Conservation (phyloP, 2,888 invertebrate species). For the Apeira syringaria region DNA sequence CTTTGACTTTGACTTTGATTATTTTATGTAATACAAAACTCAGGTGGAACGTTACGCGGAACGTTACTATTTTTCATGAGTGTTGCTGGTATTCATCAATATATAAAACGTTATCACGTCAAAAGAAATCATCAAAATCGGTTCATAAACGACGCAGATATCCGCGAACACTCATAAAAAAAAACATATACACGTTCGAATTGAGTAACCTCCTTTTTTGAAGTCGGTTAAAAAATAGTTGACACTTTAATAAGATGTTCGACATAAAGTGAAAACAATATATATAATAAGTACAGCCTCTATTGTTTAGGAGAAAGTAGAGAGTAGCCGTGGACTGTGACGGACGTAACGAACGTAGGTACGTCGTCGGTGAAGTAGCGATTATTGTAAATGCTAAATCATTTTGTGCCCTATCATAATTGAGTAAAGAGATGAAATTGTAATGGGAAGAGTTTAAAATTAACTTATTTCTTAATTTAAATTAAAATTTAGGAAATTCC, state of each 20-base stretch:
- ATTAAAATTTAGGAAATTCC: slow-evolving; percentile 6
- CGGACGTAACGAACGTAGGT: slow-evolving; percentile 41
- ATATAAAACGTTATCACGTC: too few species aligned
- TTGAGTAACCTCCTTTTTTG: too few species aligned
- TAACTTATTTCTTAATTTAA: slow-evolving; percentile 1
- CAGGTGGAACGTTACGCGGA: too few species aligned
- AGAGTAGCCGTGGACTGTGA: slow-evolving; percentile 49
- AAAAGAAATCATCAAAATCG: too few species aligned
- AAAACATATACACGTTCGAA: too few species aligned
- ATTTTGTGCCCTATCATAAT: slow-evolving; percentile 10
- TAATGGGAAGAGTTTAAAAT: not conserved
- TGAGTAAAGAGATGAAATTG: slow-evolving; percentile 1
- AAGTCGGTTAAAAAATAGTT: too few species aligned
- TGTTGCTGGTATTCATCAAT: too few species aligned
- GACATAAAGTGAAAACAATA: slow-evolving; percentile 38
- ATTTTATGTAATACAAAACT: too few species aligned
- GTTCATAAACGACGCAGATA: too few species aligned
- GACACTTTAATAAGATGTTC: slow-evolving; percentile 15
- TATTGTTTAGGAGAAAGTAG: slow-evolving; percentile 52
- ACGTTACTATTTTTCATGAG: too few species aligned
- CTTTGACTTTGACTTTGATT: too few species aligned
- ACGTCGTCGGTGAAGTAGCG: slow-evolving; percentile 6
- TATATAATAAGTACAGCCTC: slow-evolving; percentile 37
- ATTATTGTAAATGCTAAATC: not conserved
- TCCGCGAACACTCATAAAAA: too few species aligned